Evolutionary conservation across 2,888 invertebrate species (phyloP), one percentile per base, ranked within the genome.

Genomic region (Phytoseiulus persimilis): DNA sequence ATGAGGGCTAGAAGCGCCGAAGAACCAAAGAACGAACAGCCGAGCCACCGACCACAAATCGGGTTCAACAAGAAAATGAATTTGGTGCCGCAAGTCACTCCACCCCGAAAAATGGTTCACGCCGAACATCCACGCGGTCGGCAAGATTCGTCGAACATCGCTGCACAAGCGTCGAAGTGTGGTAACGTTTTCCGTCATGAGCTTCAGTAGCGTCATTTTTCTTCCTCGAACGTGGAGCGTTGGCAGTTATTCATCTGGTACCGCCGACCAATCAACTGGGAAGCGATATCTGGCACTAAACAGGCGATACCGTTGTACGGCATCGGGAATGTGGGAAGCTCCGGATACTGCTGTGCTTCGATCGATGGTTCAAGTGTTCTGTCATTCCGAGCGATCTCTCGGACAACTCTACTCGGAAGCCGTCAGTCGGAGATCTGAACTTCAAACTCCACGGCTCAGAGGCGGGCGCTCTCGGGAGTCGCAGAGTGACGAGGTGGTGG

Each of bases 1-100:
- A 65, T 65, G 5, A 23, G 65, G 9, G 39, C 39, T 39, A 3
- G 39, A 39, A 65, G 14, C 65, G 65, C 65, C 65, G 65, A 14
- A 6, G 65, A 14, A 46, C 9, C 6, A 46, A 46, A 6, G 46
- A 65, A 65, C 28, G 65, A 65, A 65, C 65, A 65, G 18, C 65
- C 65, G 28, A 65, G 23, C 65, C 1, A 65, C 23, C 65, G 65
- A 65, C 65, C 65, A 65, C 65, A 65, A 65, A 65, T 65, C 65
- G 65, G 65, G 65, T 65, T 65, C 65, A 65, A 65, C 65, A 65
- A 65, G 65, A 65, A 65, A 65, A 65, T 65, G 65, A 65, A 65
- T 65, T 65, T 65, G 65, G 65, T 23, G 65, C 65, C 11, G 65
- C 65, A 28, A 65, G 28, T 65, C 65, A 65, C 65, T 65, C 65